Conservation (phyloP, 2,113 vertebrate species). For the Petrocephalus zakoni region DNA sequence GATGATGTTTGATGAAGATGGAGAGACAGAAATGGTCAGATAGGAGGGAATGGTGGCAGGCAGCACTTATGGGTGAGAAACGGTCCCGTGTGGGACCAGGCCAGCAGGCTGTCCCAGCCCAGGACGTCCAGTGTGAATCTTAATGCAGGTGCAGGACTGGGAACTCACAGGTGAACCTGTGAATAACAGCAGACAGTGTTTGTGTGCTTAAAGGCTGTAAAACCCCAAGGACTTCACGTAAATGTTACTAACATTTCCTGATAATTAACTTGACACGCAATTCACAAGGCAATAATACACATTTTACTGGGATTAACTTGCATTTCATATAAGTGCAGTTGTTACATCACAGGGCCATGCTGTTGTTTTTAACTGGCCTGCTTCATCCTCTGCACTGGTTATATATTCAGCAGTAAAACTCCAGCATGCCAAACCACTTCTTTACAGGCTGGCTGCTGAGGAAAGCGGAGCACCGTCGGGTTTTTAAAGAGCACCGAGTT, state of each 20-base stretch:
- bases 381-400: neutral
- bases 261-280: neutral
- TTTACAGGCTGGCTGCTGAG: neutral
- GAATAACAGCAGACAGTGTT: neutral
- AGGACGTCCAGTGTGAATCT: neutral
- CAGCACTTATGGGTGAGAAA: neutral
- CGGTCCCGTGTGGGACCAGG: neutral
- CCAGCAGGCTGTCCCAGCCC: neutral
- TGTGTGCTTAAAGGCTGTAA: neutral
- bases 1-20: neutral
- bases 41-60: neutral
- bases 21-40: neutral
- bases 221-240: neutral
- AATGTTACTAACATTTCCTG: neutral
- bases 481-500: neutral
- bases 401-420: neutral
- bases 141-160: neutral
- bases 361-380: neutral
- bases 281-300: neutral
- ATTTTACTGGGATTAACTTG: neutral
- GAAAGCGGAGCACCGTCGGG: neutral
- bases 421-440: neutral
- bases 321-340: neutral
- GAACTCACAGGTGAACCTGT: neutral
- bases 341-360: neutral